Evolutionary conservation across 2,888 invertebrate species (phyloP).

Genomic region (Caenorhabditis plicata): DNA sequence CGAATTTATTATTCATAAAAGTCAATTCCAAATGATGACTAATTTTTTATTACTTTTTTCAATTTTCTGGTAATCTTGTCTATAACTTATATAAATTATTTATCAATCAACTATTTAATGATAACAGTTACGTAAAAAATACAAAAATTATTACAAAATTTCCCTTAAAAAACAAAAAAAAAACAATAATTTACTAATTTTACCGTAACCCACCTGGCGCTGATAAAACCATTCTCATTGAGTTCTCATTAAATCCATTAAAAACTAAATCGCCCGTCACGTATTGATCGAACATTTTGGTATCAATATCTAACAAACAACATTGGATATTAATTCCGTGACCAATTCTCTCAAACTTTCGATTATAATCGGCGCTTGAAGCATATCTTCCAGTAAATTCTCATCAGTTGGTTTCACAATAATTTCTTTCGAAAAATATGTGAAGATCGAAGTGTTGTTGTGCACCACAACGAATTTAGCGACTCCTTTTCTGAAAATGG

Average conservation of each 20-base stretch:
- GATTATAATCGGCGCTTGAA: conserved; percentile 27
- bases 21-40: no score
- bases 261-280: conserved; percentile 8
- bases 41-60: no score
- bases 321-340: background rate
- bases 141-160: no score
- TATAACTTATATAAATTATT: no score
- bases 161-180: no score
- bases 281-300: conserved; percentile 8
- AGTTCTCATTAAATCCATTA: conserved; percentile 1
- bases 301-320: conserved; percentile 18
- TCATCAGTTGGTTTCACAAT: conserved; percentile 15
- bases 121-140: no score
- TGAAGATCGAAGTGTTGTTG: conserved; percentile 14
- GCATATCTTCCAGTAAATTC: no score
- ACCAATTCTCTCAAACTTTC: conserved; percentile 17
- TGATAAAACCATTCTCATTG: conserved; percentile 18
- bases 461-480: conserved; percentile 21
- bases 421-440: conserved; percentile 7
- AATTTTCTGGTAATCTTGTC: no score
- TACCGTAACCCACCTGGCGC: conserved; percentile 2
- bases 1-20: no score
- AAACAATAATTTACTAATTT: no score
- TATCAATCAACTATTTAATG: no score
- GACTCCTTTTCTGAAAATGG: conserved; percentile 14